A percentile compares a stretch with the other conserved stretches of the same genome.
phyloP scores from a whole-genome alignment of 2,888 invertebrate genomes.

The Sericinus montela region DNA sequence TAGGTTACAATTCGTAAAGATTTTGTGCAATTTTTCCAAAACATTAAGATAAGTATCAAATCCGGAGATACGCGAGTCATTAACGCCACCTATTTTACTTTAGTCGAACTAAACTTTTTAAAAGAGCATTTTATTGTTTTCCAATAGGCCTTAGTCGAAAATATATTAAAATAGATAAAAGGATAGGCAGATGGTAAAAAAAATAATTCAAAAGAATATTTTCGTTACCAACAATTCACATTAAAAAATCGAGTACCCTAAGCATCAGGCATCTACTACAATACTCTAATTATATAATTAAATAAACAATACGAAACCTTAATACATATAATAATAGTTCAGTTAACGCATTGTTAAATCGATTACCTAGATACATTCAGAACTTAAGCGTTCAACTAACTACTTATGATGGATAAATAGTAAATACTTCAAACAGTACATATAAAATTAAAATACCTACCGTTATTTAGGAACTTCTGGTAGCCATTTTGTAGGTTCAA shows the following conservation, averaged over 20 bases:
- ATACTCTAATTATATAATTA: not conserved
- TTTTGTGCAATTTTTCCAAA: no score
- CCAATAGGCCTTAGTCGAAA: no score
- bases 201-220: no score
- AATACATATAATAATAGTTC: not conserved
- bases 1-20: no score
- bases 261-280: not conserved
- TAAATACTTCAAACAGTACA: constrained; percentile 23
- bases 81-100: no score
- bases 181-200: not conserved
- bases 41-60: no score
- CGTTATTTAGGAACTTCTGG: constrained; percentile 74
- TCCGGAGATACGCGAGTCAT: no score
- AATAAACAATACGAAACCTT: not conserved
- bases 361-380: not conserved
- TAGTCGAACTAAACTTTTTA: no score
- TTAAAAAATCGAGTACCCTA: no score
- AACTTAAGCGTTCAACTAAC: not conserved
- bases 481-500: constrained; percentile 48
- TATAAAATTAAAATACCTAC: constrained; percentile 61
- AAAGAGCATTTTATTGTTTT: no score
- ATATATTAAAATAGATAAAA: no score
- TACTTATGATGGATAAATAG: constrained; percentile 2
- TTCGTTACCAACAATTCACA: no score
- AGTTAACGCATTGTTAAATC: not conserved